Evolutionary conservation across 2,797 vertebrate genomes (phyloP).

Genomic region (Semotilus atromaculatus): DNA sequence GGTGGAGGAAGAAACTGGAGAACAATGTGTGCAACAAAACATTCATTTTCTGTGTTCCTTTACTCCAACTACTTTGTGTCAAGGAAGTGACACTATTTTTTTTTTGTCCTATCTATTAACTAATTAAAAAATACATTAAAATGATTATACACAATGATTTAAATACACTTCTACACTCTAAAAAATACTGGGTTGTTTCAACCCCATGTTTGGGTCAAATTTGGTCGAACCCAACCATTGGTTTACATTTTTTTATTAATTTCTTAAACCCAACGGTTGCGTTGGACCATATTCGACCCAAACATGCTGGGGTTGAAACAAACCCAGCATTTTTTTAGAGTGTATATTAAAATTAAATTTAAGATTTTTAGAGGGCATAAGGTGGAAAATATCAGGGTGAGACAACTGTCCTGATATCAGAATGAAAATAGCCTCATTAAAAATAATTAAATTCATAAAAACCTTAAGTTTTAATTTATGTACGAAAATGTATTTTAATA

Average conservation of each 20-base stretch:
- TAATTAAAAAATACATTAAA: neutral
- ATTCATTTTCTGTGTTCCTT: neutral
- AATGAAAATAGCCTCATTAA: neutral
- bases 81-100: neutral
- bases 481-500: neutral
- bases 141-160: neutral
- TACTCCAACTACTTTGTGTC: neutral
- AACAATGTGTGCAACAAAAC: conserved; percentile 25
- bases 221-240: too few species aligned
- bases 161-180: neutral
- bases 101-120: neutral
- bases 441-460: neutral
- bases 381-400: neutral
- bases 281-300: neutral
- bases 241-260: neutral
- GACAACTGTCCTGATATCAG: neutral
- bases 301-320: neutral
- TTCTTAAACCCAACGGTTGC: neutral
- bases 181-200: neutral
- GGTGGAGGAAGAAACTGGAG: neutral
- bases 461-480: neutral
- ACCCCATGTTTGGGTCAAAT: too few species aligned
- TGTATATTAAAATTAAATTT: neutral
- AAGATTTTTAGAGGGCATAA: neutral
- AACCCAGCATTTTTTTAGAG: too few species aligned